A percentile compares a stretch with the other conserved stretches of the same genome.
These are phyloP conservation scores for Thamnophis sirtalis DNA, from an alignment of 2,113 vertebrate species.

Conservation along the genomic window DNA sequence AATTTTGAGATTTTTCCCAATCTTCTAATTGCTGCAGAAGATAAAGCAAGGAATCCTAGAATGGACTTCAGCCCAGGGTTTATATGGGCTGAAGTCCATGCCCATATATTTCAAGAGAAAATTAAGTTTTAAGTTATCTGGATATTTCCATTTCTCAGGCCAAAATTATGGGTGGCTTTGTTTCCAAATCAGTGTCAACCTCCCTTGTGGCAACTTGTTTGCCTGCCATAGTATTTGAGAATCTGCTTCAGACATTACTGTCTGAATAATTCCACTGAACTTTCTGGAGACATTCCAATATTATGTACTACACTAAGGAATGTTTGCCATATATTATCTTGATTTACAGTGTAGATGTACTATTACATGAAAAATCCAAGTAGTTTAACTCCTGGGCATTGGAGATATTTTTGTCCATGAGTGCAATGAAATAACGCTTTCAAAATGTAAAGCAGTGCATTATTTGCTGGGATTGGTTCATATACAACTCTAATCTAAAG, in stretches of 20 bases:
- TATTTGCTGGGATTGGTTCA: conserved; percentile 1
- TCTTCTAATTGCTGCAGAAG: background rate
- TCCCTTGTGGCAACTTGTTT: background rate
- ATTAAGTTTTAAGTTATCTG: background rate
- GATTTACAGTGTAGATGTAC: conserved; percentile 26
- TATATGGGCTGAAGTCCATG: background rate
- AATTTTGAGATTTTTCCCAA: background rate
- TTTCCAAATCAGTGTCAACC: background rate
- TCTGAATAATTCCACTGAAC: background rate
- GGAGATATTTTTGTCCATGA: background rate
- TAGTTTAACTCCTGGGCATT: background rate
- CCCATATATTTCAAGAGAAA: background rate
- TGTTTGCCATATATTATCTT: conserved; percentile 34
- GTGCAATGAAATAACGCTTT: background rate
- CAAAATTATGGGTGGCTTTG: background rate
- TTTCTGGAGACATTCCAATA: background rate
- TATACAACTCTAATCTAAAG: background rate
- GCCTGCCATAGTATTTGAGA: background rate
- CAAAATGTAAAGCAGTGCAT: background rate
- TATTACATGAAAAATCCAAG: background rate
- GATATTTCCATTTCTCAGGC: background rate
- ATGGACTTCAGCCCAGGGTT: too few species aligned
- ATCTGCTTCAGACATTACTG: background rate
- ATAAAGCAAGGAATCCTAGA: background rate
- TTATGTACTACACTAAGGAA: background rate